Conservation (phyloP, 2,113 vertebrate genomes). For the Cheilinus undulatus region DNA sequence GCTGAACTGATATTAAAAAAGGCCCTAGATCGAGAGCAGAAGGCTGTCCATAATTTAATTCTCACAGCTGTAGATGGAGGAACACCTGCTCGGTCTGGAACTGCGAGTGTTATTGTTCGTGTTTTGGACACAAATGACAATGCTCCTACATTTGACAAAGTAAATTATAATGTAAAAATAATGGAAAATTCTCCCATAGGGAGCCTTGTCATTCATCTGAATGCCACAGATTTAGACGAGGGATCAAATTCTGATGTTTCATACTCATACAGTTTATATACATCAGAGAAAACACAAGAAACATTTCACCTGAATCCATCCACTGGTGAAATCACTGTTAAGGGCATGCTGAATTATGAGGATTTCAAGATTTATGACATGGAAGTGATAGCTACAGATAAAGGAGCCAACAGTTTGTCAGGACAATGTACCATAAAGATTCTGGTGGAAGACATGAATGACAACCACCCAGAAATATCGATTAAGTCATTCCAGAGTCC, state of each 20-base stretch:
- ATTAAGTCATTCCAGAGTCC: slow-evolving; percentile 78
- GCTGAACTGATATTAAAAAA: slow-evolving; percentile 58
- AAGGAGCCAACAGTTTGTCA: slow-evolving; percentile 64
- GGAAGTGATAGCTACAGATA: slow-evolving; percentile 70
- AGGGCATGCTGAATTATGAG: slow-evolving; percentile 81
- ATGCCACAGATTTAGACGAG: slow-evolving; percentile 63
- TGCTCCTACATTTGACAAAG: slow-evolving; percentile 18
- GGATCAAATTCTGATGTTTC: slow-evolving; percentile 64
- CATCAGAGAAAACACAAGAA: slow-evolving; percentile 63
- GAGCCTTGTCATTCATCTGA: slow-evolving; percentile 55
- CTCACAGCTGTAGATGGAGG: slow-evolving; percentile 74
- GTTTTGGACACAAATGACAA: slow-evolving; percentile 83
- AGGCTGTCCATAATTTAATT: slow-evolving; percentile 65
- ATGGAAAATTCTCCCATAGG: slow-evolving; percentile 49
- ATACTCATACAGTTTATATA: slow-evolving; percentile 80
- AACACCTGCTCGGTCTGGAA: slow-evolving; percentile 61
- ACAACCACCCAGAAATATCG: slow-evolving; percentile 80
- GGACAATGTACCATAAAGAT: slow-evolving; percentile 79
- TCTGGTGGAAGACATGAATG: slow-evolving; percentile 80
- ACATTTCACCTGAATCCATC: slow-evolving; percentile 78
- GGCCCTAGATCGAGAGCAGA: slow-evolving; percentile 63
- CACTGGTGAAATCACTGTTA: slow-evolving; percentile 82
- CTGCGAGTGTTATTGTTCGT: slow-evolving; percentile 57
- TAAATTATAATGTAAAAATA: background rate
- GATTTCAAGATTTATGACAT: slow-evolving; percentile 75